Base-by-base conservation (phyloP, 2,113 vertebrate genomes). In the Machaerirhynchus nigripectus region DNA sequence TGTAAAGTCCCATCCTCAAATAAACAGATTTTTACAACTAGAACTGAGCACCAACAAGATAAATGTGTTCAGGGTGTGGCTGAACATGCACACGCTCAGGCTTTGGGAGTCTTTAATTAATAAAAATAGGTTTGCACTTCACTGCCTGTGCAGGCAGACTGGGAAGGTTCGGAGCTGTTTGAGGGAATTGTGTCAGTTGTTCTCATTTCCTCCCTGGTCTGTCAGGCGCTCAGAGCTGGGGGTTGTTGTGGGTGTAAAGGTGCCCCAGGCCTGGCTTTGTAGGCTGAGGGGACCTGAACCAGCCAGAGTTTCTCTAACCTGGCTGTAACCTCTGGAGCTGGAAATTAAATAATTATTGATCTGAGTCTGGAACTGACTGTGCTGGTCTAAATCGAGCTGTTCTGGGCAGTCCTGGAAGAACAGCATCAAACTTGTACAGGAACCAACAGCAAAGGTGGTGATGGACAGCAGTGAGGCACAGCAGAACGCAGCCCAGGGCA, bases 41-140 rank as follows among this genome's bases (percentile, higher is more conserved):
- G 21, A 70, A 44, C 14, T n/a, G 5, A 69, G 31, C 52, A 53
- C 6, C 11, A 19, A 26, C 50, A 5, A 4, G 26, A 39, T 26
- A 24, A 65, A 35, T 11, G 15, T 18, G 21, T 37, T 55, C 10
- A 14, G 64, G 35, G 31, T 16, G 2, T 57, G 42, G 28, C 44
- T 65, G 57, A 89, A 76, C 30, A 15, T 0, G 0, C 24, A 26
- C 1, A 3, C 0, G 0, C 74, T 71, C 3, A 6, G 35, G n/a
- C 52, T 71, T 37, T 27, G 30, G 20, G 44, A 53, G n/a, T 5
- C 57, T 74, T 49, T 44, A 44, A 42, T 67, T 33, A 56, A 84
- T 87, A 84, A 75, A 78, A 61, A 16, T 7, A 30, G 0, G 31
- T 84, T 82, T 79, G n/a, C 21, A 24, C 31, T 35, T 33, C 60